Evolutionary conservation across 2,113 vertebrate genomes (phyloP), one percentile per base, ranked within the genome.

Genomic region (Caretta caretta): DNA sequence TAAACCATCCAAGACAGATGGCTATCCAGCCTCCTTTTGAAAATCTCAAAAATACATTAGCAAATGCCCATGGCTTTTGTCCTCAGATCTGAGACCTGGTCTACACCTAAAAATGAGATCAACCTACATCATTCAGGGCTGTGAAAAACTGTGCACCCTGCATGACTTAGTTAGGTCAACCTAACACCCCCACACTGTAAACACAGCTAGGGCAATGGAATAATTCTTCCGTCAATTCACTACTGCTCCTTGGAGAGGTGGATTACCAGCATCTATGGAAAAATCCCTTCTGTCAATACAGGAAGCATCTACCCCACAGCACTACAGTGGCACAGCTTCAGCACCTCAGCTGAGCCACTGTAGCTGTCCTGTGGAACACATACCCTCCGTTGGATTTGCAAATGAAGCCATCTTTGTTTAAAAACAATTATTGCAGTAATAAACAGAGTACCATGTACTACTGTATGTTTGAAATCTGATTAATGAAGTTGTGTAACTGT

Each of bases 381-480:
- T 72, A 20, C 17, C 17, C 4, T 80, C 79, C 59, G 50, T 49
- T 56, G 85, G 80, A 92, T 35, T 91, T 83, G n/a, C 27, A 93
- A 91, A 94, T 49, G 6, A 97, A 89, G 92, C 87, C 5, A 88
- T 46, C n/a, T 83, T 62, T 89, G 31, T 38, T 96, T 91, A 91
- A 96, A 62, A 93, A 81, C 1, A 42, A 22, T 51, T 51, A 82
- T 27, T 89, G 86, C 13, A 83, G 24, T 54, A 72, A 81, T 94
- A 95, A 80, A 85, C 19, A 22, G 14, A 29, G n/a, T 1, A 56
- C 35, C 38, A 79, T 38, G 62, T 25, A 46, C 38, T 29, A 46
- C 22, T 35, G 20, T 48, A 49, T 2, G 3, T 38, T 65, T 80
- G 29, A 25, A 94, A 97, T 95, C 5, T 80, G 97, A 91, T 12